phyloP scores from a whole-genome alignment of 2,888 invertebrate genomes.

The Bibio marci region DNA sequence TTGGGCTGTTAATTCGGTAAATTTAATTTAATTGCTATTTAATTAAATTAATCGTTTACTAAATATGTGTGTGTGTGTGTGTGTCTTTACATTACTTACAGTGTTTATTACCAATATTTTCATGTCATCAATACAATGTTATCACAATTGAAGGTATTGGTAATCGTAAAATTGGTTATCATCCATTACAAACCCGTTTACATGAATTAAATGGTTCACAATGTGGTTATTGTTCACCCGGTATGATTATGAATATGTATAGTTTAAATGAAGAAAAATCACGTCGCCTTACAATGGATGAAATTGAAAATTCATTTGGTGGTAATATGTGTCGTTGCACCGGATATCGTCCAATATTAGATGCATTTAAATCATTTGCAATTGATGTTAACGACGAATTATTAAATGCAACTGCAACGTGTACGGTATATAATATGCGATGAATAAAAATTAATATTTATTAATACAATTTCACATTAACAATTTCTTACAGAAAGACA shows the following conservation, averaged over 20 bases:
- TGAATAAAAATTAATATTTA: too few relatives aligned
- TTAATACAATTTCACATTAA: too few relatives aligned
- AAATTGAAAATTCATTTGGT: slow-evolving; percentile 60
- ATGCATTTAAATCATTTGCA: slow-evolving; percentile 61
- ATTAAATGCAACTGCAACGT: slow-evolving; percentile 16
- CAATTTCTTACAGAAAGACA: slow-evolving; percentile 17
- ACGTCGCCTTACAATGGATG: slow-evolving; percentile 36
- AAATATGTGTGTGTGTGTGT: too few relatives aligned
- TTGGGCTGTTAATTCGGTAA: slow-evolving; percentile 48
- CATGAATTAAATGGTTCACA: slow-evolving; percentile 48
- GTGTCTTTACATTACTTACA: too few relatives aligned
- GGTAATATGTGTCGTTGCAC: slow-evolving; percentile 67
- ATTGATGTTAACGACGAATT: slow-evolving; percentile 28
- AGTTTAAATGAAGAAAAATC: slow-evolving; percentile 35
- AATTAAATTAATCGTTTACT: too few relatives aligned
- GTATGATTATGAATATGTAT: slow-evolving; percentile 49
- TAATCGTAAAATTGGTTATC: slow-evolving; percentile 36
- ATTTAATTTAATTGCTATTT: too few relatives aligned
- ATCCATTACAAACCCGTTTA: slow-evolving; percentile 42
- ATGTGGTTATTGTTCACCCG: slow-evolving; percentile 58
- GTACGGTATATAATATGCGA: slow-evolving; percentile 15
- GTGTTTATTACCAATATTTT: slow-evolving; percentile 40
- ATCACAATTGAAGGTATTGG: slow-evolving; percentile 54
- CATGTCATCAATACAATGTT: slow-evolving; percentile 44
- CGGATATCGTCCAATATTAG: slow-evolving; percentile 60